phyloP scores from a whole-genome alignment of 2,888 invertebrate species.

The Microdon myrmicae region DNA sequence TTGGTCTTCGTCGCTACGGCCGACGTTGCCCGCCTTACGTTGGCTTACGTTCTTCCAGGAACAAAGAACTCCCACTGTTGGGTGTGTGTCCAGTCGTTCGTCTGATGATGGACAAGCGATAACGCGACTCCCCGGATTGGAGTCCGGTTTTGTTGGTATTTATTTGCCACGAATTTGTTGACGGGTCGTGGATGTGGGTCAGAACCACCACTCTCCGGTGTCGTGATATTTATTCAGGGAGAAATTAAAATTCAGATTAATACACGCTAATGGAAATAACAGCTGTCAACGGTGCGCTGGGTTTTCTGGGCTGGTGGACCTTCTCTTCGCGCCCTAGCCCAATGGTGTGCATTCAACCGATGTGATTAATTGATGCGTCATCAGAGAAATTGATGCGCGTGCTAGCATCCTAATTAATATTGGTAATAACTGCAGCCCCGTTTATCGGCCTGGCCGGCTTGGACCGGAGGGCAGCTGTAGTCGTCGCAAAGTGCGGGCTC shows the following conservation, averaged over 20 bases:
- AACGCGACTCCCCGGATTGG: conserved; percentile 2
- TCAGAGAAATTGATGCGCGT: conserved; percentile 25
- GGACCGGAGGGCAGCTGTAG: too few species aligned
- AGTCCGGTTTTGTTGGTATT: too few species aligned
- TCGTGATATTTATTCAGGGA: conserved; percentile 13
- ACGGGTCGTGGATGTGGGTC: conserved; percentile 9
- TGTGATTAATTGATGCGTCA: conserved; percentile 42
- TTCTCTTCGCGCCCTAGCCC: background rate
- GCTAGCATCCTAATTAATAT: conserved; percentile 31
- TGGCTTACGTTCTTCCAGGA: too few species aligned
- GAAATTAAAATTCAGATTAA: conserved; percentile 9
- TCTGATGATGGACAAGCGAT: conserved; percentile 11
- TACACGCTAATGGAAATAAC: conserved; percentile 15
- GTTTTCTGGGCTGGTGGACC: background rate
- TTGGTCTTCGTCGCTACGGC: too few species aligned
- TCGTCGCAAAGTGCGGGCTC: too few species aligned
- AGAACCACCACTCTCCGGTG: background rate
- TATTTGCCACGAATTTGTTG: too few species aligned
- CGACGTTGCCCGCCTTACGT: too few species aligned
- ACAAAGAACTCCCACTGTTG: too few species aligned
- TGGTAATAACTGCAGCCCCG: too few species aligned
- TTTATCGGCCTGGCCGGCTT: too few species aligned
- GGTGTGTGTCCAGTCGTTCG: too few species aligned
- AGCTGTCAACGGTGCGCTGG: conserved; percentile 12
- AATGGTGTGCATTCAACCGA: conserved; percentile 6